These are phyloP conservation scores for Cotesia typhae DNA, from an alignment of 1,140 invertebrate species.

Conservation along the genomic window DNA sequence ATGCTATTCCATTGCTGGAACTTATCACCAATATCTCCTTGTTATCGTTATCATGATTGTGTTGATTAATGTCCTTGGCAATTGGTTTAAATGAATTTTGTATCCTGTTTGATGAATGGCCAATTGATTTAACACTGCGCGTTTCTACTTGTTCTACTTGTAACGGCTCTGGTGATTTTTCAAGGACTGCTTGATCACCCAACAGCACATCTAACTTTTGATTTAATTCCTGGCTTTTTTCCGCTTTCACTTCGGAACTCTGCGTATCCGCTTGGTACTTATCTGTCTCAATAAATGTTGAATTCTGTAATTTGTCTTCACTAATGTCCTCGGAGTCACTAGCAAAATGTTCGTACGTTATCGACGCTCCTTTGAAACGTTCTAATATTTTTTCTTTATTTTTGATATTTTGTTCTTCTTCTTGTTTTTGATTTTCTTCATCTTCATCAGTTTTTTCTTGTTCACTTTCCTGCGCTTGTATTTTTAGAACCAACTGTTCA, in stretches of 20 bases:
- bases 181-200: constrained; percentile 44
- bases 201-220: neutral
- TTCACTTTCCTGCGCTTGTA: neutral
- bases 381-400: constrained; percentile 37
- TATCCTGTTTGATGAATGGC: constrained; percentile 15
- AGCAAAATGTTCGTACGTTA: constrained; percentile 53
- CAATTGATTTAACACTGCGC: constrained; percentile 33
- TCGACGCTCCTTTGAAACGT: constrained; percentile 44
- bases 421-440: no score
- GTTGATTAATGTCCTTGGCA: neutral
- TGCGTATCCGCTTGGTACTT: constrained; percentile 43
- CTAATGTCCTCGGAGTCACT: constrained; percentile 52
- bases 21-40: constrained; percentile 52
- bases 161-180: constrained; percentile 38
- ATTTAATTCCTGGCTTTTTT: constrained; percentile 25
- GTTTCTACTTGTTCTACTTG: constrained; percentile 46
- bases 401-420: neutral
- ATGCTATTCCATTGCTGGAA: constrained; percentile 52
- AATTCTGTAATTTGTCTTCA: constrained; percentile 63
- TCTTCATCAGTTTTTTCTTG: neutral
- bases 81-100: constrained; percentile 34
- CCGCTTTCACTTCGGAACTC: constrained; percentile 24
- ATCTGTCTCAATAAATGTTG: constrained; percentile 55
- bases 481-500: constrained; percentile 28
- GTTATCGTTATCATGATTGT: constrained; percentile 17